phyloP scores from a whole-genome alignment of 2,888 invertebrate genomes.

The Mactromeris polynyma region DNA sequence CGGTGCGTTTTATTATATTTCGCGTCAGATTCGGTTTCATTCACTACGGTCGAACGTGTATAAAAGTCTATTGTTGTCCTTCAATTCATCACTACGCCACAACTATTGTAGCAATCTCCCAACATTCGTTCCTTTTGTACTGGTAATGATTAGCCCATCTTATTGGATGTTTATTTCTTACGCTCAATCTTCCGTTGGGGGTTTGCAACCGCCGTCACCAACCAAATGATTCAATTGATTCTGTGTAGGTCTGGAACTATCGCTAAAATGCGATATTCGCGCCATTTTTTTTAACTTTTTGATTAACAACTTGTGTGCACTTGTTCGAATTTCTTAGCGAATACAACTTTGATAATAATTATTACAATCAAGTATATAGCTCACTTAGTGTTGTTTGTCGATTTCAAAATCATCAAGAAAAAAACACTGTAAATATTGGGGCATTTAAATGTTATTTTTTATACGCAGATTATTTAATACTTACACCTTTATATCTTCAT shows the following conservation, averaged over 20 bases:
- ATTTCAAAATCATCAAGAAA: no score
- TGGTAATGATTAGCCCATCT: neutral
- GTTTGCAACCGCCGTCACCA: neutral
- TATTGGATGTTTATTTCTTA: slow-evolving; percentile 13
- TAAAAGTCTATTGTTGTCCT: slow-evolving; percentile 36
- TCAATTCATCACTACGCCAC: slow-evolving; percentile 34
- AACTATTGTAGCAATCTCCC: neutral
- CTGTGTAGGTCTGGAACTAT: neutral
- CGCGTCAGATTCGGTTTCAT: slow-evolving; percentile 52
- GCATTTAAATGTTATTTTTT: no score
- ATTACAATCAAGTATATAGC: no score
- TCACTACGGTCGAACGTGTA: slow-evolving; percentile 13
- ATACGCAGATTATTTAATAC: no score
- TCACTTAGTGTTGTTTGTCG: no score
- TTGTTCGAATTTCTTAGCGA: no score
- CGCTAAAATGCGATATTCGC: no score
- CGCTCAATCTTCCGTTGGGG: neutral
- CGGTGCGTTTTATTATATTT: slow-evolving; percentile 56
- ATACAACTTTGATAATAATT: no score
- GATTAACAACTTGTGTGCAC: no score
- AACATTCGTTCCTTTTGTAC: neutral
- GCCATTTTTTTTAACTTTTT: no score
- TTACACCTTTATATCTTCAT: no score
- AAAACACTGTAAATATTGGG: no score
- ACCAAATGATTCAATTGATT: neutral